phyloP scores from a whole-genome alignment of 2,888 invertebrate species.

The Cosmopolites sordidus region DNA sequence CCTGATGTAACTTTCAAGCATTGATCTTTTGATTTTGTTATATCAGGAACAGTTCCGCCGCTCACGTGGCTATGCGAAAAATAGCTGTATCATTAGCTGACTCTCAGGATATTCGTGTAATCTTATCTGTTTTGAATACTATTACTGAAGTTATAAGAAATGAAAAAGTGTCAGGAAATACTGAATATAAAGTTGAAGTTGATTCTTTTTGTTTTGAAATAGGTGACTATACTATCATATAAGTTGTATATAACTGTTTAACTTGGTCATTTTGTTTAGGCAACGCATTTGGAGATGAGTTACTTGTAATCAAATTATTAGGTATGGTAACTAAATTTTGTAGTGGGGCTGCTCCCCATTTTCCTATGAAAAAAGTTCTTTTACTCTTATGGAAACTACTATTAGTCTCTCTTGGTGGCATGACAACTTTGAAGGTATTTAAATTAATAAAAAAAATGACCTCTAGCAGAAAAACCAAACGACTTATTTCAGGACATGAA shows the following conservation, averaged over 20 bases:
- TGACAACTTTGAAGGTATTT: slow-evolving; percentile 68
- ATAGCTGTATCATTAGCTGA: slow-evolving; percentile 82
- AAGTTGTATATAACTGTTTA: background rate
- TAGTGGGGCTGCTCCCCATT: slow-evolving; percentile 92
- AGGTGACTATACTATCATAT: slow-evolving; percentile 26
- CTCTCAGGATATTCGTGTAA: slow-evolving; percentile 86
- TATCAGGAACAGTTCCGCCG: slow-evolving; percentile 60
- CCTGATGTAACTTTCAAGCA: background rate
- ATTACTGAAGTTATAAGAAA: slow-evolving; percentile 91
- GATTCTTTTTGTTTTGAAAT: slow-evolving; percentile 59
- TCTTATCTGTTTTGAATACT: slow-evolving; percentile 89
- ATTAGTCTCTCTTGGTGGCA: slow-evolving; percentile 88
- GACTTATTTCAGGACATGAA: slow-evolving; percentile 61
- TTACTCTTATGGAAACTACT: slow-evolving; percentile 90
- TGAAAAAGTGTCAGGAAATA: slow-evolving; percentile 52
- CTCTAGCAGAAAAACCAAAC: too few species aligned
- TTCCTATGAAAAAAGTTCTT: slow-evolving; percentile 97
- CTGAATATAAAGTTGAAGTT: slow-evolving; percentile 50
- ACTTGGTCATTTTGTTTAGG: slow-evolving; percentile 36
- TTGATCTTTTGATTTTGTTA: slow-evolving; percentile 6
- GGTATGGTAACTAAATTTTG: slow-evolving; percentile 97
- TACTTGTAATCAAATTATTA: slow-evolving; percentile 82
- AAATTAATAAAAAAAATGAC: too few species aligned
- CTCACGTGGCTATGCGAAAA: slow-evolving; percentile 68
- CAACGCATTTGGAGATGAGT: slow-evolving; percentile 68